Conservation (phyloP, 53 echinoderm and acorn worm genomes). For the Holothuria scabra region DNA sequence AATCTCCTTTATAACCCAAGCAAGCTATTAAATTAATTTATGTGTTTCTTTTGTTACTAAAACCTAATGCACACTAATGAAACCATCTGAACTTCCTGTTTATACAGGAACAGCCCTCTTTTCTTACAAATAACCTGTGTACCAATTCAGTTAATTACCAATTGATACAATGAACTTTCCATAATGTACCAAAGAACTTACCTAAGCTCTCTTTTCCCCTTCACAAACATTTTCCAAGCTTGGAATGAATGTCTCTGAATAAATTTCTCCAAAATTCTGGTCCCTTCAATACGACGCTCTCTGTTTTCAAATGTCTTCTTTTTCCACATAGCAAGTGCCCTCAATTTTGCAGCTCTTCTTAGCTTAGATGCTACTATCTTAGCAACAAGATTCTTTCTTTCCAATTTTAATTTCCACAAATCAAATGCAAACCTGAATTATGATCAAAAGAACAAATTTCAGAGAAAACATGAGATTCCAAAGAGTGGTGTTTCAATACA, state of each 20-base stretch:
- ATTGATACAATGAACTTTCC: too few relatives aligned
- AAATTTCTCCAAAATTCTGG: constrained; percentile 13
- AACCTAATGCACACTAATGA: too few relatives aligned
- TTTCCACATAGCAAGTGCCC: constrained; percentile 53
- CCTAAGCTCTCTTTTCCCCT: constrained; percentile 34
- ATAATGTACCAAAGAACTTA: background rate
- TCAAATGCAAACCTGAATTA: constrained; percentile 48
- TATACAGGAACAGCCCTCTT: too few relatives aligned
- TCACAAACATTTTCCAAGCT: constrained; percentile 32
- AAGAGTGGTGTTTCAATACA: too few relatives aligned
- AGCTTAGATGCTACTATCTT: constrained; percentile 60
- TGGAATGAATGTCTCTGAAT: constrained; percentile 33
- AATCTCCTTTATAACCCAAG: too few relatives aligned
- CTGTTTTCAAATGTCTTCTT: constrained; percentile 46
- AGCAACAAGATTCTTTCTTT: constrained; percentile 51
- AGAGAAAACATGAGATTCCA: background rate
- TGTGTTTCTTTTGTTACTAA: too few relatives aligned
- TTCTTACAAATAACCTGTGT: too few relatives aligned
- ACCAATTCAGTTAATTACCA: too few relatives aligned
- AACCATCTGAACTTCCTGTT: too few relatives aligned
- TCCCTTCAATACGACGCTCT: constrained; percentile 43
- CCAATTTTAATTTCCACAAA: constrained; percentile 60
- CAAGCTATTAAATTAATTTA: too few relatives aligned
- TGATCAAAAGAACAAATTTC: background rate
- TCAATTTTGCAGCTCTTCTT: constrained; percentile 57